A percentile compares a stretch with the other conserved stretches of the same genome.
phyloP scores from a whole-genome alignment of 1,140 invertebrate species.

The Chrysopa pallens region DNA sequence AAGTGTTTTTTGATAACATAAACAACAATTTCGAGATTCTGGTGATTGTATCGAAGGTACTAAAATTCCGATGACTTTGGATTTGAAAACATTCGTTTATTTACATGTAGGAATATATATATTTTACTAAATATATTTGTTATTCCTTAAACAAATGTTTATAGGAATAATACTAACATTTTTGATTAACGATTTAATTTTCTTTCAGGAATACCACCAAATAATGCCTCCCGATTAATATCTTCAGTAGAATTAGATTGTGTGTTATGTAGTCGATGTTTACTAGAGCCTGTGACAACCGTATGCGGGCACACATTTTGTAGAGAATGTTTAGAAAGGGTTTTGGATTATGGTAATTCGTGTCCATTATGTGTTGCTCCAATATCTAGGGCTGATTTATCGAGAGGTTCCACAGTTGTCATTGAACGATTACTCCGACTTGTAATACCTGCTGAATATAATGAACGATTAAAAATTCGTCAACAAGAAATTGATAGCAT shows the following conservation, averaged over 20 bases:
- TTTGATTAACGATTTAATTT: no score
- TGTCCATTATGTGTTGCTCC: slow-evolving; percentile 79
- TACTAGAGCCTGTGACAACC: slow-evolving; percentile 74
- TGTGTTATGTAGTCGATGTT: slow-evolving; percentile 58
- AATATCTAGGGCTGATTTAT: slow-evolving; percentile 38
- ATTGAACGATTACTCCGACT: slow-evolving; percentile 49
- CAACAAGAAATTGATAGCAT: slow-evolving; percentile 20
- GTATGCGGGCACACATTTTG: slow-evolving; percentile 52
- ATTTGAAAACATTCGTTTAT: no score
- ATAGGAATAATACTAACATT: no score
- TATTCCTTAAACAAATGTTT: no score
- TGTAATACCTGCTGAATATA: slow-evolving; percentile 47
- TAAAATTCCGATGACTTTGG: no score
- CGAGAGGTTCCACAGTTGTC: slow-evolving; percentile 35
- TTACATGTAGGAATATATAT: no score
- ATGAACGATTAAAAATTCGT: slow-evolving; percentile 29
- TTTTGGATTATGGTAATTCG: slow-evolving; percentile 24
- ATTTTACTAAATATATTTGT: no score
- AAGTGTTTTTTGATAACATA: no score
- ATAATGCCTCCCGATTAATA: slow-evolving; percentile 2
- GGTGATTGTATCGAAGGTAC: no score
- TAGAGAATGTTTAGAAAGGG: slow-evolving; percentile 32
- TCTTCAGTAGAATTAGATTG: slow-evolving; percentile 57
- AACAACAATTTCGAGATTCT: no score
- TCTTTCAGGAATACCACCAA: no score